Base-by-base conservation (phyloP, 2,797 vertebrate species). In the Ceryle rudis region DNA sequence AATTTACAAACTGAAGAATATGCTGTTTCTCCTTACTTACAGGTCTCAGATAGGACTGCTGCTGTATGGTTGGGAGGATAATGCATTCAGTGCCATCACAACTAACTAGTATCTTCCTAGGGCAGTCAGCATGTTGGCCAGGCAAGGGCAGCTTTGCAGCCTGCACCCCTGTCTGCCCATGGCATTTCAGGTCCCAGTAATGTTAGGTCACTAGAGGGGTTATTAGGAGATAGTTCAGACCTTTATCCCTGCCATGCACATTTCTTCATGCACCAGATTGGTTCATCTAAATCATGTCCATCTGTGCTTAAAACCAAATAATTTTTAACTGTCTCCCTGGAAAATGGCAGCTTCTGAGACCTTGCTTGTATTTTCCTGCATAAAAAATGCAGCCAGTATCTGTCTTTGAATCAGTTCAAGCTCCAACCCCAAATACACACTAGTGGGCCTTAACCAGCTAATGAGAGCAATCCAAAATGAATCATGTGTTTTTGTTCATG, bases 1-100 rank as follows among this genome's bases (percentile, higher is more conserved):
- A 90, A 94, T 95, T 96, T 96, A 91, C 89, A 97, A 92, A 85
- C 82, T 80, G 90, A 95, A 85, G 89, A 95, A 82, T 82, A 94
- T 0, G 2, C 74, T 83, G 5, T 81, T 95, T 79, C 71, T 96
- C 62, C 92, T 94, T 92, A 79, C 67, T 92, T 96, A 96, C 72
- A 87, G 44, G 83, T 86, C 83, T 87, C n/a, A 84, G 78, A 69
- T 54, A 90, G 93, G 92, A 81, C 92, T 92, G 90, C 92, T 90
- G 16, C 86, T 92, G 69, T 75, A 21, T 13, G 44, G 33, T 47
- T 92, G 81, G 75, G 60, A 87, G 22, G 60, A 49, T 81, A 69
- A 85, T 13, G 11, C 10, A 2, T 35, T 39, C 65, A 1, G 35
- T 42, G 66, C 17, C 9, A 14, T 72, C 35, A 10, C 51, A 37